phyloP scores from a whole-genome alignment of 2,888 invertebrate genomes.

The Eupithecia subumbrata region DNA sequence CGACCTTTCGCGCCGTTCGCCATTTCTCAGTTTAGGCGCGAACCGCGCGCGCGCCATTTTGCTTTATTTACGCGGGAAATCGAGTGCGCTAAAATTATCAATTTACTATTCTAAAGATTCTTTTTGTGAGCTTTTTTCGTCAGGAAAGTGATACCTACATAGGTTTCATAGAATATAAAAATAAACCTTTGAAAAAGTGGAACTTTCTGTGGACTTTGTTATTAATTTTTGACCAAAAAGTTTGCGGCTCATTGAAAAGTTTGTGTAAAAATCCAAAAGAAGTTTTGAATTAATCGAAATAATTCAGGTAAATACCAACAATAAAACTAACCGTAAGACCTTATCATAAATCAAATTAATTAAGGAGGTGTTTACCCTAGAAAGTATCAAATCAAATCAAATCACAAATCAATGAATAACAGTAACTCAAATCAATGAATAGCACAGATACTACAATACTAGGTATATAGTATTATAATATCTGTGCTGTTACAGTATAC shows the following conservation, averaged over 20 bases:
- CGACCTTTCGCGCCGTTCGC: conserved; percentile 65
- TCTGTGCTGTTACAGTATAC: too few species aligned
- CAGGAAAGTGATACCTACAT: background rate
- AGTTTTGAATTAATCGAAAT: background rate
- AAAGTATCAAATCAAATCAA: too few species aligned
- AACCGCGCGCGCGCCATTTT: conserved; percentile 52
- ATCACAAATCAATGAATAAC: too few species aligned
- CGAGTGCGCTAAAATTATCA: background rate
- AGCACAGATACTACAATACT: too few species aligned
- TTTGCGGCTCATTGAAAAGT: background rate
- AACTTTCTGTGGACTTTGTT: background rate
- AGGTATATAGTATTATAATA: too few species aligned
- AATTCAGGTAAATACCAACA: background rate
- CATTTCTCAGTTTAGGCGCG: conserved; percentile 74
- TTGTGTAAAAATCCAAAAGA: background rate
- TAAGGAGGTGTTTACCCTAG: too few species aligned
- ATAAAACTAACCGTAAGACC: too few species aligned
- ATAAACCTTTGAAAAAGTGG: background rate
- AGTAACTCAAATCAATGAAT: too few species aligned
- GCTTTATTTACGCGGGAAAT: conserved; percentile 34
- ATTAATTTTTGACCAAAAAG: background rate
- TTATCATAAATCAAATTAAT: background rate
- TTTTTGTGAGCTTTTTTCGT: background rate
- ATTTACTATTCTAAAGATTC: background rate
- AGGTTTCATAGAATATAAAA: background rate